Evolutionary conservation across 1,140 invertebrate species (phyloP).

Genomic region (Orchestia grillus): DNA sequence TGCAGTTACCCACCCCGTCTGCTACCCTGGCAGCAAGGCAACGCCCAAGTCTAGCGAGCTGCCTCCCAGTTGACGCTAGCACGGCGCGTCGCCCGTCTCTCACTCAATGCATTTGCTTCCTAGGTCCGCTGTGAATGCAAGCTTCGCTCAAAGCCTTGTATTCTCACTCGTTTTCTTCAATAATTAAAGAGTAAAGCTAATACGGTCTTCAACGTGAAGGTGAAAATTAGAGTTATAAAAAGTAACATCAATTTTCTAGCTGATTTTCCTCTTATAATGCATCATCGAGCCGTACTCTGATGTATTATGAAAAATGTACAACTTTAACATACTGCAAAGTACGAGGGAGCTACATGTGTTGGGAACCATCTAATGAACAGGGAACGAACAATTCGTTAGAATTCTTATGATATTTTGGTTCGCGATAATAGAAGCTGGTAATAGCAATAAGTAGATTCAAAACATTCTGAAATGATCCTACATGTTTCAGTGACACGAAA

Average conservation of each 20-base stretch:
- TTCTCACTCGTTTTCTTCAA: background rate
- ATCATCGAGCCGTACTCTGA: no score
- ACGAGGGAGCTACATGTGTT: no score
- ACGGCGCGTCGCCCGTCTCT: background rate
- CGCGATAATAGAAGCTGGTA: no score
- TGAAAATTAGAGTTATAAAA: background rate
- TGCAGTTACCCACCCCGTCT: constrained; percentile 24
- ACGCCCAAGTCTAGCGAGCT: constrained; percentile 34
- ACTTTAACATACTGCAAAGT: no score
- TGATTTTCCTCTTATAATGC: background rate
- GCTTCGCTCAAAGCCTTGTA: no score
- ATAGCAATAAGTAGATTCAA: no score
- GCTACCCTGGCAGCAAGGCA: background rate
- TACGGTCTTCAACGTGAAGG: background rate
- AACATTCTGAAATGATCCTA: no score
- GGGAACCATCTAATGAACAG: no score
- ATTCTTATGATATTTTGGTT: no score
- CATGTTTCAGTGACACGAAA: no score
- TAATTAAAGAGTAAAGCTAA: background rate
- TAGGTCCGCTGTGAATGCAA: background rate
- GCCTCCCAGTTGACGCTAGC: constrained; percentile 3
- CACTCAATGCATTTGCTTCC: constrained; percentile 12
- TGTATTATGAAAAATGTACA: no score
- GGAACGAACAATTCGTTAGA: no score
- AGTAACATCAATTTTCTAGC: background rate